phyloP scores from a whole-genome alignment of 30 jellyfish, hydroid and myxozoan species.

The Hydractinia symbiolongicarpus region DNA sequence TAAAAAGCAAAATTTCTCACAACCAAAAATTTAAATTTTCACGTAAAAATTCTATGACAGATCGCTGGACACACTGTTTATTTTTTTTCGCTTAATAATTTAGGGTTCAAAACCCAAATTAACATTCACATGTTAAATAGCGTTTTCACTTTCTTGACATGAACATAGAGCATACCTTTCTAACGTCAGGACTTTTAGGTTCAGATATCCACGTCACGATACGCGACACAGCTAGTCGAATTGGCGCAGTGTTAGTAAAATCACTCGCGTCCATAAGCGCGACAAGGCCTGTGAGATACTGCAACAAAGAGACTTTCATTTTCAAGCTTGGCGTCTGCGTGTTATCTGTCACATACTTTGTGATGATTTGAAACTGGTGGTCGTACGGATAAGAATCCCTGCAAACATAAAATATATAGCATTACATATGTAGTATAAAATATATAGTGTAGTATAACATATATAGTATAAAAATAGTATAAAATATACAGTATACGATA shows the following conservation, averaged over 20 bases:
- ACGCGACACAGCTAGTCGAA: constrained; percentile 79
- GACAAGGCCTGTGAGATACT: constrained; percentile 66
- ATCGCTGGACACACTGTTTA: too few species aligned
- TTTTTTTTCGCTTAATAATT: too few species aligned
- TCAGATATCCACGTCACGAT: constrained; percentile 94
- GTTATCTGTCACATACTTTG: constrained; percentile 80
- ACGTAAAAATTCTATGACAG: too few species aligned
- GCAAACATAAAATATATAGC: background rate
- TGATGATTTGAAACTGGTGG: constrained; percentile 88
- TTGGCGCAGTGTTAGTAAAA: constrained; percentile 74
- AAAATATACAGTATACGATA: too few species aligned
- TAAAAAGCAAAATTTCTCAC: too few species aligned
- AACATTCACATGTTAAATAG: too few species aligned
- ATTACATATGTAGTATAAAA: too few species aligned
- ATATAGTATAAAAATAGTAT: too few species aligned
- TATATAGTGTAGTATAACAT: too few species aligned
- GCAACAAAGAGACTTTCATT: constrained; percentile 46
- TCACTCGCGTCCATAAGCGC: constrained; percentile 87
- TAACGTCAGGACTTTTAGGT: constrained; percentile 91
- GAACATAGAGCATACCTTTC: constrained; percentile 43
- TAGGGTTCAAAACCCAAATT: too few species aligned
- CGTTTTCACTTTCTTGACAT: too few species aligned
- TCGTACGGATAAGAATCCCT: constrained; percentile 97
- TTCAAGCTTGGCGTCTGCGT: constrained; percentile 83
- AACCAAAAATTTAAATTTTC: too few species aligned